Conservation (phyloP, 2,113 vertebrate species). For the Calidris pugnax region DNA sequence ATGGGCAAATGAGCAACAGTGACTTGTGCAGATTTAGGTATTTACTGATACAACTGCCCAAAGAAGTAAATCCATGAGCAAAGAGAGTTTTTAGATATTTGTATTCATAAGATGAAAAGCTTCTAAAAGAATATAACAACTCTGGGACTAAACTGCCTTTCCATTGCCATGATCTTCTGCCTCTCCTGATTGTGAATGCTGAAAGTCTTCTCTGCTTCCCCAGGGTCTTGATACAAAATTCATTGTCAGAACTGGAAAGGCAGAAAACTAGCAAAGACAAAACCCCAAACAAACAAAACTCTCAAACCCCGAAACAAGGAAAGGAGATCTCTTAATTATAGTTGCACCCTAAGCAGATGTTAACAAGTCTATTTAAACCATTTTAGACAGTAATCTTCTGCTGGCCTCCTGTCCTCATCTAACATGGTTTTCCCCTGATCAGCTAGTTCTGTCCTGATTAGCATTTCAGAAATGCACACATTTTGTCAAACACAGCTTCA, state of each 20-base stretch:
- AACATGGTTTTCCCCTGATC: background rate
- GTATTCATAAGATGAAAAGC: conserved; percentile 38
- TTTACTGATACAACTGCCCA: background rate
- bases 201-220: conserved; percentile 21
- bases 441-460: conserved; percentile 10
- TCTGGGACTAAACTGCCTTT: conserved; percentile 28
- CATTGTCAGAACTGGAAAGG: conserved; percentile 25
- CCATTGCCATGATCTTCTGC: conserved; percentile 21
- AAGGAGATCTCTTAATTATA: conserved; percentile 16
- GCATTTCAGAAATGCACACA: background rate
- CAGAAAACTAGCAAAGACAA: conserved; percentile 34
- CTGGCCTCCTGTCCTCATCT: background rate
- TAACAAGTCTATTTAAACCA: conserved; percentile 43
- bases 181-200: conserved; percentile 51
- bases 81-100: background rate
- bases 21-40: background rate
- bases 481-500: conserved; percentile 28
- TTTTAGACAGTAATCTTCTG: background rate
- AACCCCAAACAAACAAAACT: conserved; percentile 47
- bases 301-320: conserved; percentile 7
- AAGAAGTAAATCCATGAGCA: background rate
- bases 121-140: conserved; percentile 8
- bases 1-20: background rate
- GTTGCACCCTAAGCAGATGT: conserved; percentile 22
- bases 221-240: conserved; percentile 9